These are phyloP conservation scores for Agrilus biguttatus DNA, from an alignment of 2,888 invertebrate species.

Conservation along the genomic window DNA sequence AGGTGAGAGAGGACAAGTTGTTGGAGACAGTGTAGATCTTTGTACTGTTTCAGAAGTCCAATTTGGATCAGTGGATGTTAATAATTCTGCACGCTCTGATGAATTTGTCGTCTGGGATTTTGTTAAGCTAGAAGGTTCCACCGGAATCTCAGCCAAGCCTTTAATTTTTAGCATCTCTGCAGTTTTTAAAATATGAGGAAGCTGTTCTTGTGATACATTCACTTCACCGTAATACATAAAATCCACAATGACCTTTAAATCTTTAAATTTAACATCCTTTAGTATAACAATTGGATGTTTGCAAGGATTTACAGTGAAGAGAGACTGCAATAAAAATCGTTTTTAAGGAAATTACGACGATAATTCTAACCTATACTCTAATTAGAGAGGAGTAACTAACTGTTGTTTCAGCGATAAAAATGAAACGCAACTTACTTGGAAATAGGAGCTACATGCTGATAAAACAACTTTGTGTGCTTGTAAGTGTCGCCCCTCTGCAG, in stretches of 20 bases:
- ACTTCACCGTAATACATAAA: conserved; percentile 91
- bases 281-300: conserved; percentile 81
- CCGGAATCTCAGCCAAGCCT: conserved; percentile 76
- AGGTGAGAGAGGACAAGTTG: conserved; percentile 44
- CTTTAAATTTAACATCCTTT: conserved; percentile 75
- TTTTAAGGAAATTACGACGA: conserved; percentile 2
- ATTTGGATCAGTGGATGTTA: conserved; percentile 41
- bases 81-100: conserved; percentile 34
- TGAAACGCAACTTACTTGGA: conserved; percentile 47
- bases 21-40: conserved; percentile 48
- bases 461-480: conserved; percentile 83
- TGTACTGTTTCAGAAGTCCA: conserved; percentile 39
- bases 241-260: conserved; percentile 76
- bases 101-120: conserved; percentile 53
- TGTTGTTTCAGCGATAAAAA: not conserved
- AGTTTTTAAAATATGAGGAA: conserved; percentile 66
- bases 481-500: conserved; percentile 78
- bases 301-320: conserved; percentile 76
- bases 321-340: conserved; percentile 38
- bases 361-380: not conserved
- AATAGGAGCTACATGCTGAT: conserved; percentile 86
- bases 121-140: conserved; percentile 51
- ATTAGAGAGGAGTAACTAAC: not conserved
- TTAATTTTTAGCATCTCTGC: conserved; percentile 80
- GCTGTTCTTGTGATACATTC: conserved; percentile 77